phyloP scores from a whole-genome alignment of 2,113 vertebrate species.

The Carassius auratus region DNA sequence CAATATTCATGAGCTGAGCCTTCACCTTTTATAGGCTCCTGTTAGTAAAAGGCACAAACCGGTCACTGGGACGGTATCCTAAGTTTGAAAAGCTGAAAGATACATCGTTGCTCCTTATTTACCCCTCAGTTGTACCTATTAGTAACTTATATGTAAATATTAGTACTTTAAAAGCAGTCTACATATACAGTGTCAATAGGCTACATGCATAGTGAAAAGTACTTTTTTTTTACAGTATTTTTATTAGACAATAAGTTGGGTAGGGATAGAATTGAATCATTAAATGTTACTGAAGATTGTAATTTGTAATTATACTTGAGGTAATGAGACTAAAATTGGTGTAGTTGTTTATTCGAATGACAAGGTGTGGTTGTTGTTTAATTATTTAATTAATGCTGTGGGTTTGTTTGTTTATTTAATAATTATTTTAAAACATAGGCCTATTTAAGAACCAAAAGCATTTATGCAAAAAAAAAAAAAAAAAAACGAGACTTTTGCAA shows the following conservation, averaged over 20 bases:
- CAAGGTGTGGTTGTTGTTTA: background rate
- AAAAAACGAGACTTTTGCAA: background rate
- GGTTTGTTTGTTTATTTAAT: background rate
- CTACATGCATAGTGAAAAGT: no score
- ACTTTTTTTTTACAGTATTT: background rate
- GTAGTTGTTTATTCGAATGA: background rate
- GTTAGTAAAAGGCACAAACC: background rate
- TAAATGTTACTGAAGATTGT: background rate
- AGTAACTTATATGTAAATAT: background rate
- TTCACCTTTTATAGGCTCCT: background rate
- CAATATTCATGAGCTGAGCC: slow-evolving; percentile 2
- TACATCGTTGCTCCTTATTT: background rate
- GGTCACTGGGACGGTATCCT: background rate
- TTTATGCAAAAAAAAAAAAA: background rate
- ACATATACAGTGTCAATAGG: no score
- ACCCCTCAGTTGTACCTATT: background rate
- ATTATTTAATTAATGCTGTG: background rate
- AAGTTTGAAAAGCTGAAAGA: background rate
- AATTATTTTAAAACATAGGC: background rate
- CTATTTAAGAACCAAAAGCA: background rate
- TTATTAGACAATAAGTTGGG: background rate
- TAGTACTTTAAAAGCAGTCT: background rate
- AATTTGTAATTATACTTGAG: background rate
- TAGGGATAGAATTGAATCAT: background rate
- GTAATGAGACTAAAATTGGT: background rate